These are phyloP conservation scores for Peromyscus californicus DNA, from an alignment of 2,113 vertebrate species.

Conservation along the genomic window DNA sequence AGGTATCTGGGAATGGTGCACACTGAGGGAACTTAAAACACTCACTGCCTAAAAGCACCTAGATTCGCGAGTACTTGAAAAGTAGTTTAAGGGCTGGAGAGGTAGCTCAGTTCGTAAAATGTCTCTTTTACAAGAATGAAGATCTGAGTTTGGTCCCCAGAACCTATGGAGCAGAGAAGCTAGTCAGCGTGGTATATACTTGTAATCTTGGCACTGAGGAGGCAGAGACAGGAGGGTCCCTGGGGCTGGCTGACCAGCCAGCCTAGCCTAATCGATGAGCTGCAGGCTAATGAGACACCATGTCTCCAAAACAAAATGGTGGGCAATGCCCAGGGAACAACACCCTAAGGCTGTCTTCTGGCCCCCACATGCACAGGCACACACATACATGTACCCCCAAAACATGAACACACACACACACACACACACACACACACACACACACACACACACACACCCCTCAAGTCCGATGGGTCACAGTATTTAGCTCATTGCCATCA, in stretches of 20 bases:
- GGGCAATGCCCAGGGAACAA: too few species aligned
- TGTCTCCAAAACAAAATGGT: neutral
- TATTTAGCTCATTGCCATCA: neutral
- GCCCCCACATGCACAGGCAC: too few species aligned
- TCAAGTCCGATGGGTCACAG: neutral
- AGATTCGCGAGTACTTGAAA: neutral
- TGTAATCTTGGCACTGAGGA: neutral
- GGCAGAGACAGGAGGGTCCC: neutral
- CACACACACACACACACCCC: neutral
- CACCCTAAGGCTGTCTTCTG: neutral
- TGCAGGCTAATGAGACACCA: neutral
- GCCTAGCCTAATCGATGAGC: neutral
- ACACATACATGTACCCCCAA: neutral
- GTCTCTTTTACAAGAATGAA: neutral
- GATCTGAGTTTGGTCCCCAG: neutral
- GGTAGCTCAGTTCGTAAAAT: too few species aligned
- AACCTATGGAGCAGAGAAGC: neutral
- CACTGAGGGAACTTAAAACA: rapidly evolving
- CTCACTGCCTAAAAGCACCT: neutral
- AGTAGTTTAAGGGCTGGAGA: neutral
- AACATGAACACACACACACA: neutral
- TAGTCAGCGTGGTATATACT: neutral
- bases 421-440: neutral
- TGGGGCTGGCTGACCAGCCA: neutral
- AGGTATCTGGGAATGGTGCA: neutral